phyloP scores from a whole-genome alignment of 2,113 vertebrate genomes.

The Copsychus sechellarum region DNA sequence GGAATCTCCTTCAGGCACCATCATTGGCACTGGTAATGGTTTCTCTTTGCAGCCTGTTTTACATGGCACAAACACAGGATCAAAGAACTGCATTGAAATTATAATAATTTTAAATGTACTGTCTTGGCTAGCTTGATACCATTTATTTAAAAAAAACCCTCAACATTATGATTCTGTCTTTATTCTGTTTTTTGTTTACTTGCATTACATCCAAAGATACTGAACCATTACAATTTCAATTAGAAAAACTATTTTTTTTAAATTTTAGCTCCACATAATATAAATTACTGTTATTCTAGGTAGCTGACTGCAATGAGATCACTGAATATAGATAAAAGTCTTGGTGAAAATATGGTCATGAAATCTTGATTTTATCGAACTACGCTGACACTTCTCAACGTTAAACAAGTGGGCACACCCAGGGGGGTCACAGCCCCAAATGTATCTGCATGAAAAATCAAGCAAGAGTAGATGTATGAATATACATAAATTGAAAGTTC shows the following conservation, averaged over 20 bases:
- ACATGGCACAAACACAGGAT: background rate
- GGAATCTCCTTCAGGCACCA: slow-evolving; percentile 28
- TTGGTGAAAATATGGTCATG: background rate
- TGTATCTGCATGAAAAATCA: background rate
- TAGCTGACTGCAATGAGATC: background rate
- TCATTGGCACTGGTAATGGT: background rate
- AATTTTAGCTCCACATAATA: background rate
- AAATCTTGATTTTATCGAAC: background rate
- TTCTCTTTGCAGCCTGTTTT: slow-evolving; percentile 32
- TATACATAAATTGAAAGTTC: background rate
- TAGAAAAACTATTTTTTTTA: background rate
- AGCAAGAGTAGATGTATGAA: background rate
- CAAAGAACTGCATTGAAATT: background rate
- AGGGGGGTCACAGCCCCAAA: background rate
- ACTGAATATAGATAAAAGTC: background rate
- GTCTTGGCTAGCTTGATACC: background rate
- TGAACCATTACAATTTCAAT: background rate
- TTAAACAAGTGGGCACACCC: background rate
- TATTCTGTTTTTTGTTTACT: background rate
- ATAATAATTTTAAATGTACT: background rate
- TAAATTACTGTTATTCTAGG: background rate
- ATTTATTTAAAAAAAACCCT: background rate
- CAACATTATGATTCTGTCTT: background rate
- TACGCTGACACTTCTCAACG: background rate
- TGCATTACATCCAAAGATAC: background rate